phyloP scores from a whole-genome alignment of 2,113 vertebrate genomes.

The Pelusios castaneus region DNA sequence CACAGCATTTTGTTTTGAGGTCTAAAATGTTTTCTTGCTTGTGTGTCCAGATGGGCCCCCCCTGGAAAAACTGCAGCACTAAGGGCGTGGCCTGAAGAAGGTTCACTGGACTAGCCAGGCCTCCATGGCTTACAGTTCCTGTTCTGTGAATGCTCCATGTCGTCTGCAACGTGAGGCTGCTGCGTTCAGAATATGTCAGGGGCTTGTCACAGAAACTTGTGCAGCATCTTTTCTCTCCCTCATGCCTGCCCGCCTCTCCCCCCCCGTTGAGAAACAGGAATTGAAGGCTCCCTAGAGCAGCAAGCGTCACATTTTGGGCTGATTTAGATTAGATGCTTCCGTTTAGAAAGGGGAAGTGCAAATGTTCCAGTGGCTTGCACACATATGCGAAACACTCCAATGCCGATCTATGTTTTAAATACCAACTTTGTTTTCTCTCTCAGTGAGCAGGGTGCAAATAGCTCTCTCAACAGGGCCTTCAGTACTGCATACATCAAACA shows the following conservation, averaged over 20 bases:
- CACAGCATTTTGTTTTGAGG: background rate
- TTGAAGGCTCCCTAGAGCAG: fast-evolving
- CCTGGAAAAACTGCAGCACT: background rate
- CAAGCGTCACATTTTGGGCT: background rate
- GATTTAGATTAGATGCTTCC: background rate
- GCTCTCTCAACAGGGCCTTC: fast-evolving
- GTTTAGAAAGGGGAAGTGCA: background rate
- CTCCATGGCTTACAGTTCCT: background rate
- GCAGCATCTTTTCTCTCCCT: fast-evolving
- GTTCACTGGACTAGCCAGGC: fast-evolving
- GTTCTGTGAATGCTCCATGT: fast-evolving
- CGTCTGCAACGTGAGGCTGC: background rate
- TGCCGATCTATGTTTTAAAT: fast-evolving
- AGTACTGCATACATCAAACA: fast-evolving
- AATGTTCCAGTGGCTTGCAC: fast-evolving
- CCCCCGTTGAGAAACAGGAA: background rate
- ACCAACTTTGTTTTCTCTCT: background rate
- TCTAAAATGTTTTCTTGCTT: background rate
- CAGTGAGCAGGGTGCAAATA: fast-evolving
- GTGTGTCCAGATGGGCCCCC: background rate
- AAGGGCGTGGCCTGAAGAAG: fast-evolving
- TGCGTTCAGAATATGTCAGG: fast-evolving
- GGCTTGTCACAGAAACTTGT: background rate
- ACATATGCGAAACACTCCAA: fast-evolving
- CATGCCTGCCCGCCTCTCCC: too few relatives aligned